A percentile compares a stretch with the other conserved stretches of the same genome.
phyloP scores from a whole-genome alignment of 2,113 vertebrate genomes.

The Chinchilla lanigera region DNA sequence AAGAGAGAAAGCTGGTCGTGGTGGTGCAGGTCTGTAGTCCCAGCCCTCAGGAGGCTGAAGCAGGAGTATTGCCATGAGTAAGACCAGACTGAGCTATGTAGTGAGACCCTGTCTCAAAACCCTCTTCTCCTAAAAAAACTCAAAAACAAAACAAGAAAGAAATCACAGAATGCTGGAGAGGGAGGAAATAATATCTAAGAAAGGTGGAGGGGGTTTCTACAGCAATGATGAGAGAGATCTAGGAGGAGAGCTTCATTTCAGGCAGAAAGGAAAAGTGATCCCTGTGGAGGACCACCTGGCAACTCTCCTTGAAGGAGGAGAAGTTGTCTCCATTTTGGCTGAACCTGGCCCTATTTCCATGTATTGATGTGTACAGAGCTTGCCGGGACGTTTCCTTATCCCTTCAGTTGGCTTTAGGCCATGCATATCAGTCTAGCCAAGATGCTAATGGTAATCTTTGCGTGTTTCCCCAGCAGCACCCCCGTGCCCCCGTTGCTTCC shows the following conservation, averaged over 20 bases:
- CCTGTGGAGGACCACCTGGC: no score
- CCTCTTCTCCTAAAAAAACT: neutral
- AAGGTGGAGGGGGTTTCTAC: neutral
- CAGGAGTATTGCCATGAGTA: neutral
- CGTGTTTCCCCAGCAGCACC: no score
- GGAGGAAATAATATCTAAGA: neutral
- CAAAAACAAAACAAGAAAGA: neutral
- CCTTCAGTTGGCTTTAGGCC: no score
- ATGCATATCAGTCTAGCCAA: no score
- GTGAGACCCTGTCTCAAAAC: neutral
- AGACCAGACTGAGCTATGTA: neutral
- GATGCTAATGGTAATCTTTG: no score
- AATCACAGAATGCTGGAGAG: neutral
- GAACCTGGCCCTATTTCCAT: no score
- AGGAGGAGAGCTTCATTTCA: no score
- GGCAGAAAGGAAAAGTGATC: neutral
- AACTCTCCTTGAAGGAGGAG: no score
- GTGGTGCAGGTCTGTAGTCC: neutral
- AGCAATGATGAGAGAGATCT: neutral
- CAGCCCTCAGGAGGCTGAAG: neutral
- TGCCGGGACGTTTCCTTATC: no score
- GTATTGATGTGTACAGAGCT: no score
- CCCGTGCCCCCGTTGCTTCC: no score
- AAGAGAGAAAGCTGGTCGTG: neutral
- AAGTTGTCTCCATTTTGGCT: no score